These are phyloP conservation scores for Elephantulus edwardii DNA, from an alignment of 2,113 vertebrate species.

Conservation along the genomic window DNA sequence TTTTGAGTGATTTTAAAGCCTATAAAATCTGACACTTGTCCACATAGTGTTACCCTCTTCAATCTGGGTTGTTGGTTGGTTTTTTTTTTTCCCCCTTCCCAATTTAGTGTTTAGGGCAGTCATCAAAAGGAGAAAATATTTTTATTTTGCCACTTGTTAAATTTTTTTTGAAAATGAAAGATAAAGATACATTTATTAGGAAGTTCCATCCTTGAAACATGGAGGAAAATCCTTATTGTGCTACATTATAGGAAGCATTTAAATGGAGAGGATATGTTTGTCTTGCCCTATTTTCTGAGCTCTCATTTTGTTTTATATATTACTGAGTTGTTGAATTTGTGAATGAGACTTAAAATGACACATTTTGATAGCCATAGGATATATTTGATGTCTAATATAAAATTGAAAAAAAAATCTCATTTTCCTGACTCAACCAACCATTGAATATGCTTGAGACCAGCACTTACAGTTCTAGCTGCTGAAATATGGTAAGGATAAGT, in stretches of 20 bases:
- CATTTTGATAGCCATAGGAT: conserved; percentile 15
- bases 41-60: conserved; percentile 6
- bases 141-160: too few species aligned
- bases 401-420: not conserved
- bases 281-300: not conserved
- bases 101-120: not conserved
- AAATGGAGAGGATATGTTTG: not conserved
- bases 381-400: conserved; percentile 15
- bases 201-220: too few species aligned
- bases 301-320: conserved; percentile 27
- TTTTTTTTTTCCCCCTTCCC: not conserved
- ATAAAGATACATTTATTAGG: too few species aligned
- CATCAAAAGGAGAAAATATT: not conserved
- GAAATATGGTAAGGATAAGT: not conserved
- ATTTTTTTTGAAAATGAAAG: too few species aligned
- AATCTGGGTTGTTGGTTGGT: too few species aligned
- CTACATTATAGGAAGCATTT: conserved; percentile 3
- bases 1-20: conserved; percentile 26
- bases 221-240: too few species aligned
- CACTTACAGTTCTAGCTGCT: not conserved
- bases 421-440: not conserved
- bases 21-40: not conserved
- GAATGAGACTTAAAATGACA: not conserved
- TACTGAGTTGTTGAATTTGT: conserved; percentile 13
- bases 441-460: not conserved